Conservation (phyloP, 2,888 invertebrate genomes). For the Zonitis immaculata region DNA sequence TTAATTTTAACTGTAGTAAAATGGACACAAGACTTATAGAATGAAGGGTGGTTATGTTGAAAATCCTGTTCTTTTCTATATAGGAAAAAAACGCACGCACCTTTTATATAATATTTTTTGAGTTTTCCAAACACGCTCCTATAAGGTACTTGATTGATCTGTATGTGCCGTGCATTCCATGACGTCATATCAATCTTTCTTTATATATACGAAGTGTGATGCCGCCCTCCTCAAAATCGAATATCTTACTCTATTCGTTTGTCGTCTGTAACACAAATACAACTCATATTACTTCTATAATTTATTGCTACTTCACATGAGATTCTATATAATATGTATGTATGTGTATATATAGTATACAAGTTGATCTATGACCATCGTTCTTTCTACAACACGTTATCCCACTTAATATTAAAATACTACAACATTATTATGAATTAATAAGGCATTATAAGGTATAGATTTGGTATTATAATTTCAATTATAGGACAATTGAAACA, state of each 20-base stretch:
- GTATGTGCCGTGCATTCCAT: slow-evolving; percentile 34
- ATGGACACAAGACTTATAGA: slow-evolving; percentile 10
- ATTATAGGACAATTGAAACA: neutral
- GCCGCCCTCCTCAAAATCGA: slow-evolving; percentile 24
- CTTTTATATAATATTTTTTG: slow-evolving; percentile 4
- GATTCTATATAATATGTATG: too few relatives aligned
- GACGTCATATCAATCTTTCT: slow-evolving; percentile 37
- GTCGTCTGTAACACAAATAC: slow-evolving; percentile 31
- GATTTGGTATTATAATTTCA: too few relatives aligned
- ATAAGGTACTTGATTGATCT: slow-evolving; percentile 32
- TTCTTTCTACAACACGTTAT: slow-evolving; percentile 19
- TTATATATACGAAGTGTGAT: slow-evolving; percentile 26
- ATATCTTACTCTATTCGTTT: slow-evolving; percentile 31
- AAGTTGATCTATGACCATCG: slow-evolving; percentile 29
- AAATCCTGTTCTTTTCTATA: neutral
- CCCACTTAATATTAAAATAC: too few relatives aligned
- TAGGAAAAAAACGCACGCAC: neutral
- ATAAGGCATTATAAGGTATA: too few relatives aligned
- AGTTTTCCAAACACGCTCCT: slow-evolving; percentile 26
- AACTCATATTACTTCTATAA: slow-evolving; percentile 38
- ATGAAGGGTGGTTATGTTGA: neutral
- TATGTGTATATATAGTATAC: too few relatives aligned
- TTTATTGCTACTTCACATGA: slow-evolving; percentile 40
- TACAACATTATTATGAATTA: too few relatives aligned
- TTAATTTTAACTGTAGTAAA: neutral